Percentiles rank a stretch among this genome's conserved stretches.
Evolutionary conservation across 2,797 vertebrate species (phyloP).

Genomic region (Gobionotothen gibberifrons): DNA sequence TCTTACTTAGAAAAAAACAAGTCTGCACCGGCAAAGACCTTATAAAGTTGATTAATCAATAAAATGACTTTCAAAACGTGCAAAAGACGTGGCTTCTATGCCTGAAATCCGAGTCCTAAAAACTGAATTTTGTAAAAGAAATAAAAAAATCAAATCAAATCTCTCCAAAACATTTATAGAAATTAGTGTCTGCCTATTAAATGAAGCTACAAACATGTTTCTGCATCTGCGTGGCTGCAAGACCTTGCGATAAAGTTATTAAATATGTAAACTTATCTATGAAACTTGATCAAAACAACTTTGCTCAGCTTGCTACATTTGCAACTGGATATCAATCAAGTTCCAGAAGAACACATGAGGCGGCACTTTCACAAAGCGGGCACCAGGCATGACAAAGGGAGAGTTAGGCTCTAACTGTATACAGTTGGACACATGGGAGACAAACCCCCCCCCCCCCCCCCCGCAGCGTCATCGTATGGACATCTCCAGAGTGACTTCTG

Average conservation of each 20-base stretch:
- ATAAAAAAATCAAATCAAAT: neutral
- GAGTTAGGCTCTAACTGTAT: slow-evolving; percentile 8
- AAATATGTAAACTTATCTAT: neutral
- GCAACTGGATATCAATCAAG: neutral
- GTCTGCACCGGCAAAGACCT: no score
- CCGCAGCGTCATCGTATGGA: slow-evolving; percentile 25
- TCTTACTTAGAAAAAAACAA: no score
- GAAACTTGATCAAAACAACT: neutral
- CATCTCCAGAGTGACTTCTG: slow-evolving; percentile 23
- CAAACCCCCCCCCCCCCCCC: slow-evolving; percentile 36
- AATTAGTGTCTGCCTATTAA: neutral
- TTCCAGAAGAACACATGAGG: neutral
- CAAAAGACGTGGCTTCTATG: no score
- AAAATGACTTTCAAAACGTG: no score
- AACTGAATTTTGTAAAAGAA: neutral
- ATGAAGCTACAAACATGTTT: neutral
- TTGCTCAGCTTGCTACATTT: neutral
- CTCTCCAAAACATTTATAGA: neutral
- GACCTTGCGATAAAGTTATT: neutral
- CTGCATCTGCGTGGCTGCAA: no score
- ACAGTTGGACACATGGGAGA: slow-evolving; percentile 38
- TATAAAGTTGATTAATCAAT: no score
- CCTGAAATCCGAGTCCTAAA: neutral
- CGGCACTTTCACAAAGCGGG: neutral
- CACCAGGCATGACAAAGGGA: neutral